Percentiles rank a stretch among this genome's conserved stretches.
These are phyloP conservation scores for Misgurnus anguillicaudatus DNA, from an alignment of 2,113 vertebrate species.

Conservation along the genomic window DNA sequence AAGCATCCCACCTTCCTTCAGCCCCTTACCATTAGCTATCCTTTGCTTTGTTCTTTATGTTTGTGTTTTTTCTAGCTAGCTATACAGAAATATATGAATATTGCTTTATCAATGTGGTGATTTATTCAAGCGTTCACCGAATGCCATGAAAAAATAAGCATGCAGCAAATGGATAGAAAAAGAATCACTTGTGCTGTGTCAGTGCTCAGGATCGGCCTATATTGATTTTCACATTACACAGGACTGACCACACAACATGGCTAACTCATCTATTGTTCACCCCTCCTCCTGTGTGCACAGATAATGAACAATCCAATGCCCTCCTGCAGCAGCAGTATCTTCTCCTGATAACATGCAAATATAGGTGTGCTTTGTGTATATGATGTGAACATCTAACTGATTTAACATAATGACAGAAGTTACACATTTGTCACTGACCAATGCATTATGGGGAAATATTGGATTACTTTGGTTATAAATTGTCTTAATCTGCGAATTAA, in stretches of 20 bases:
- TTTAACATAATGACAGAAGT: background rate
- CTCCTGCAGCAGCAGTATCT: slow-evolving; percentile 14
- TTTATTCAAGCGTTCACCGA: background rate
- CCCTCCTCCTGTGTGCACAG: slow-evolving; percentile 54
- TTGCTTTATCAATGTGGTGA: background rate
- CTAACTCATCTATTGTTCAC: slow-evolving; percentile 37
- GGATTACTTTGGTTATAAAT: background rate
- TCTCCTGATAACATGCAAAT: slow-evolving; percentile 48
- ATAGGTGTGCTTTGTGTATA: slow-evolving; percentile 27
- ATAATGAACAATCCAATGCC: slow-evolving; percentile 53
- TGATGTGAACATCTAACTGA: background rate
- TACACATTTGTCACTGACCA: background rate
- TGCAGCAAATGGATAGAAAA: background rate
- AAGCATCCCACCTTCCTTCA: background rate
- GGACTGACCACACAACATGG: slow-evolving; percentile 43
- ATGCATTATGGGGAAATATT: background rate
- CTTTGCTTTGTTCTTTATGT: background rate
- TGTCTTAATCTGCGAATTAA: background rate
- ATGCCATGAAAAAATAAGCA: background rate
- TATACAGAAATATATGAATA: background rate
- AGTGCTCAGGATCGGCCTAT: slow-evolving; percentile 62
- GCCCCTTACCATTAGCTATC: background rate
- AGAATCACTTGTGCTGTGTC: slow-evolving; percentile 48
- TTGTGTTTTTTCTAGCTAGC: slow-evolving; percentile 2
- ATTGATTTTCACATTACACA: slow-evolving; percentile 65